A percentile compares a stretch with the other conserved stretches of the same genome.
These are phyloP conservation scores for Heliconius hortense DNA, from an alignment of 2,888 invertebrate species.

Conservation along the genomic window DNA sequence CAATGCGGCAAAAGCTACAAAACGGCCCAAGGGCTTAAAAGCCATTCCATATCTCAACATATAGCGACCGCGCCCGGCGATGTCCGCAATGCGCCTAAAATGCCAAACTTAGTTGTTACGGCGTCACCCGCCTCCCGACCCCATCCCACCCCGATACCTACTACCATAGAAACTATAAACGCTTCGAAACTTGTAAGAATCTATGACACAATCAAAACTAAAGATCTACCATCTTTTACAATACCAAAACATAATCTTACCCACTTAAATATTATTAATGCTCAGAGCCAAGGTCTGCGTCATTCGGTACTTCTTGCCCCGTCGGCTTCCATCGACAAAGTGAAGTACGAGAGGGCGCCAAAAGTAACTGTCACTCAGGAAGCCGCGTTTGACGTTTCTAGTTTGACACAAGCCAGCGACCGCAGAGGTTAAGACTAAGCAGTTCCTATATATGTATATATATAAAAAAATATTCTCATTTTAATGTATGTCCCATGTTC, in stretches of 20 bases:
- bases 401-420: constrained; percentile 41
- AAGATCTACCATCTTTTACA: constrained; percentile 67
- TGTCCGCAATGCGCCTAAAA: constrained; percentile 48
- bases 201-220: constrained; percentile 69
- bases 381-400: constrained; percentile 52
- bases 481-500: constrained; percentile 27
- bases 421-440: constrained; percentile 46
- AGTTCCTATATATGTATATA: constrained; percentile 42
- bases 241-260: constrained; percentile 69
- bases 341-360: constrained; percentile 59
- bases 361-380: constrained; percentile 61
- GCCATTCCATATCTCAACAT: constrained; percentile 82
- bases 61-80: constrained; percentile 48
- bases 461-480: constrained; percentile 31
- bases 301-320: constrained; percentile 76
- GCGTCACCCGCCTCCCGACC: constrained; percentile 62
- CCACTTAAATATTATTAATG: constrained; percentile 58
- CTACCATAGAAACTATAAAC: constrained; percentile 59
- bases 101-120: constrained; percentile 71
- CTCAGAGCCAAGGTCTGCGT: constrained; percentile 48
- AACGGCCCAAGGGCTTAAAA: constrained; percentile 89
- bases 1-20: constrained; percentile 94
- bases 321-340: constrained; percentile 50
- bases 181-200: constrained; percentile 71
- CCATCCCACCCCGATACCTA: constrained; percentile 47